Base-by-base conservation (phyloP, 1,140 invertebrate species). In the Drosophila dunni region DNA sequence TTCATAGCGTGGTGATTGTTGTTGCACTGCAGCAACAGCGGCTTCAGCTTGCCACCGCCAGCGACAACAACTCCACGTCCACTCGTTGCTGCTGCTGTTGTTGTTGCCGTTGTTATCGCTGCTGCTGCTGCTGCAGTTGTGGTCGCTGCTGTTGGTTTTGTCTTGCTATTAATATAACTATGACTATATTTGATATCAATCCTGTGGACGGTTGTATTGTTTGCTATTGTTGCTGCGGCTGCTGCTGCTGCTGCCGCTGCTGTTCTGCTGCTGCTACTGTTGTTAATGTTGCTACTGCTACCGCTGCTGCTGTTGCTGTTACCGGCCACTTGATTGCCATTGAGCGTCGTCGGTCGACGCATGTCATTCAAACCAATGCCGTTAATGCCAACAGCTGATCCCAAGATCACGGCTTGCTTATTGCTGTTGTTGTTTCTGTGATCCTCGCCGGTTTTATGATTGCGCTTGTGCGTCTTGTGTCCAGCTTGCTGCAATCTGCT, bases 261-360 rank as follows among this genome's bases (percentile, higher is more conserved):
- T 56, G n/a, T 64, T 34, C 48, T 42, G n/a, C 24, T 33, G 53
- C 45, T 20, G 56, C 7, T 67, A 24, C n/a, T 63, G 71, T 7
- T 68, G 54, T 8, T 74, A 13, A 44, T 74, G 51, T 15, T 63
- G 66, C 7, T 71, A 60, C 4, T 46, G 57, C 2, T 69, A 29
- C 0, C 61, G 50, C n/a, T 81, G 17, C 5, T 72, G 63, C 10
- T 81, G 66, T 15, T 75, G 70, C 60, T 77, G 56, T 15, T 44
- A 51, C 69, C 65, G 53, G 51, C 78, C 61, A 63, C 42, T 62
- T 83, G 80, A 72, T 81, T 90, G 70, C 85, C 90, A 90, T 90
- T 91, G 60, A 83, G 53, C 67, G 82, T 64, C 61, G 77, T 68
- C 68, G 71, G 66, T 36, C 90, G 86, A 75, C 82, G 80, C 90